phyloP scores from a whole-genome alignment of 2,888 invertebrate genomes.

The Dasypolia templi region DNA sequence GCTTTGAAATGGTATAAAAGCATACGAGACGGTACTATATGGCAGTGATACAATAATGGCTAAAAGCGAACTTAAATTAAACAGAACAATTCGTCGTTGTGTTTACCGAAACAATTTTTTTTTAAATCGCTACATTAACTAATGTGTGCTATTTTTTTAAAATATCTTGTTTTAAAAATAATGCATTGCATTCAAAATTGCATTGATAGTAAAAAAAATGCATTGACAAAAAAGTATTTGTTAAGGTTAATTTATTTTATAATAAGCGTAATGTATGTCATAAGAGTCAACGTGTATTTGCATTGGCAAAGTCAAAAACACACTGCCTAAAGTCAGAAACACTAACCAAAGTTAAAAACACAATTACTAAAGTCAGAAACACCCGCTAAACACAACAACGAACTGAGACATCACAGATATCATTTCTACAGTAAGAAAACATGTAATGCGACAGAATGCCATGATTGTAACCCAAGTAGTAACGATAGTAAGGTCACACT shows the following conservation, averaged over 20 bases:
- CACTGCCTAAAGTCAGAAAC: not conserved
- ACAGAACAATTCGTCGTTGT: conserved; percentile 52
- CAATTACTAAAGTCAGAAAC: conserved; percentile 12
- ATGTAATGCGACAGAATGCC: conserved; percentile 74
- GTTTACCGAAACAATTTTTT: conserved; percentile 55
- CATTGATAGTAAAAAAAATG: conserved; percentile 24
- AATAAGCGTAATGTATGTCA: conserved; percentile 18
- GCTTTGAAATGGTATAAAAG: conserved; percentile 61
- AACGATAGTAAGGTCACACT: conserved; percentile 88
- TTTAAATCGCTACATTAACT: too few species aligned
- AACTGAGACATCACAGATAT: conserved; percentile 87
- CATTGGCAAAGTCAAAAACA: conserved; percentile 4
- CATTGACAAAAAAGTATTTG: conserved; percentile 10
- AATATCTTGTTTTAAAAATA: not conserved
- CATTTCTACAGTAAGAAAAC: conserved; percentile 79
- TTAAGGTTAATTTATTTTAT: not conserved
- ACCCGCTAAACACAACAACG: conserved; percentile 71
- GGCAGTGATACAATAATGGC: conserved; percentile 71
- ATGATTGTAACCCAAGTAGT: conserved; percentile 74
- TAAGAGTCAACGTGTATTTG: conserved; percentile 1
- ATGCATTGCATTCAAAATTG: conserved; percentile 1
- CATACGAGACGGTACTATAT: conserved; percentile 61
- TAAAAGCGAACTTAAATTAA: conserved; percentile 69
- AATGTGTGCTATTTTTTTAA: conserved; percentile 4
- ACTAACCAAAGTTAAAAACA: not conserved